Conservation (phyloP, 1,140 invertebrate genomes). For the Drosophila varians region DNA sequence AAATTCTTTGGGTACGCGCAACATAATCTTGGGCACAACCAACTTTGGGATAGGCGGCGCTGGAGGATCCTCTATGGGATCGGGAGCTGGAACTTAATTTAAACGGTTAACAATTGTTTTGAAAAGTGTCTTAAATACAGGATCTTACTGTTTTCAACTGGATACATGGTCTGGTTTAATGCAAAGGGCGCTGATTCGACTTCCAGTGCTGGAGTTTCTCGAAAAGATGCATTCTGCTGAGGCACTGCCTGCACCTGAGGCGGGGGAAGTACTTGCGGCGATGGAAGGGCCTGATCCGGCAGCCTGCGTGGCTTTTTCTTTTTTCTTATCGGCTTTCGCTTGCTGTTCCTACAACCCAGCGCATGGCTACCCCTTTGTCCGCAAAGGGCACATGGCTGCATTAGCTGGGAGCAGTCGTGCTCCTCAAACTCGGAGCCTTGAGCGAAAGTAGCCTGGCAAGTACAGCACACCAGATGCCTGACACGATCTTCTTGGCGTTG, state of each 20-base stretch:
- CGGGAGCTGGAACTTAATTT: conserved; percentile 52
- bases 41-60: conserved; percentile 48
- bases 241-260: neutral
- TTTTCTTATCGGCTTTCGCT: conserved; percentile 15
- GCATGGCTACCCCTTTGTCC: conserved; percentile 61
- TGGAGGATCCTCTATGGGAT: conserved; percentile 5
- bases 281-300: conserved; percentile 2
- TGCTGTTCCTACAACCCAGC: conserved; percentile 62
- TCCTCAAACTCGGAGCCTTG: conserved; percentile 89
- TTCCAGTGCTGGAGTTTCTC: neutral
- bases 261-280: neutral
- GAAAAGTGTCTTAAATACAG: too few species aligned
- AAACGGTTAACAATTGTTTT: too few species aligned
- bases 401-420: conserved; percentile 86
- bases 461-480: conserved; percentile 90
- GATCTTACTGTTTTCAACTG: conserved; percentile 41
- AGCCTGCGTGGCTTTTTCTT: conserved; percentile 11
- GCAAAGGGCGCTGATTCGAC: neutral
- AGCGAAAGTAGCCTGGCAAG: conserved; percentile 89
- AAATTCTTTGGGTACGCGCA: conserved; percentile 84
- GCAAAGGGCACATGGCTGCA: conserved; percentile 70
- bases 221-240: neutral
- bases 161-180: conserved; percentile 6
- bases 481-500: conserved; percentile 72
- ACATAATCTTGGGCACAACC: conserved; percentile 85